These are phyloP conservation scores for Mionectes macconnelli DNA, from an alignment of 2,113 vertebrate genomes.

Conservation along the genomic window DNA sequence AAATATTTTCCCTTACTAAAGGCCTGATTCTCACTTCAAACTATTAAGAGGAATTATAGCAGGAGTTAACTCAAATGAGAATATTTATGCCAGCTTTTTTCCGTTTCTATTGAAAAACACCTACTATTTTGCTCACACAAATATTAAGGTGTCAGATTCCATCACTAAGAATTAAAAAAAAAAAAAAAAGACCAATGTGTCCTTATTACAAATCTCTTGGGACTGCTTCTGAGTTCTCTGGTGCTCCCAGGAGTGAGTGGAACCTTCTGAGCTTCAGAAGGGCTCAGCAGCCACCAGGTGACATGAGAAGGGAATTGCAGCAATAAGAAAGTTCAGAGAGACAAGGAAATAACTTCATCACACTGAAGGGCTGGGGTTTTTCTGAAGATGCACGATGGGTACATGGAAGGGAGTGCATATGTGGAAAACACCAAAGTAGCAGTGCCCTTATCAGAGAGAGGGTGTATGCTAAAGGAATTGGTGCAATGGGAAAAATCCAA, in stretches of 20 bases:
- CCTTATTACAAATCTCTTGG: neutral
- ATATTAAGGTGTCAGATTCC: neutral
- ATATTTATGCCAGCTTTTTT: neutral
- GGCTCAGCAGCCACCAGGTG: constrained; percentile 49
- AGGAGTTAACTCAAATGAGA: neutral
- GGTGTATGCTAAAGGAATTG: neutral
- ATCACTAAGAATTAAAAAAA: neutral
- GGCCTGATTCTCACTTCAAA: neutral
- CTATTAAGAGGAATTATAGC: neutral
- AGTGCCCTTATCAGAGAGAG: neutral
- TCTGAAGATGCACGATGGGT: neutral
- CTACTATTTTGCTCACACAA: neutral
- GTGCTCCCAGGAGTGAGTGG: neutral
- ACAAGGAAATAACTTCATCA: neutral
- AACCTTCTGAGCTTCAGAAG: neutral
- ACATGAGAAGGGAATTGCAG: constrained; percentile 39
- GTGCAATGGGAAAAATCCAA: neutral
- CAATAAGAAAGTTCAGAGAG: neutral
- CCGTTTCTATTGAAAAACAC: neutral
- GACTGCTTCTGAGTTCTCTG: neutral
- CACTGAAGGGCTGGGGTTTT: accelerated
- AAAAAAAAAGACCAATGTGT: neutral
- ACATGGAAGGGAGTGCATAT: neutral
- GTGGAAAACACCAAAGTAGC: neutral
- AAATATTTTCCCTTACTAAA: neutral